These are phyloP conservation scores for Drosophila repleta DNA, from an alignment of 1,140 invertebrate genomes.

Conservation along the genomic window DNA sequence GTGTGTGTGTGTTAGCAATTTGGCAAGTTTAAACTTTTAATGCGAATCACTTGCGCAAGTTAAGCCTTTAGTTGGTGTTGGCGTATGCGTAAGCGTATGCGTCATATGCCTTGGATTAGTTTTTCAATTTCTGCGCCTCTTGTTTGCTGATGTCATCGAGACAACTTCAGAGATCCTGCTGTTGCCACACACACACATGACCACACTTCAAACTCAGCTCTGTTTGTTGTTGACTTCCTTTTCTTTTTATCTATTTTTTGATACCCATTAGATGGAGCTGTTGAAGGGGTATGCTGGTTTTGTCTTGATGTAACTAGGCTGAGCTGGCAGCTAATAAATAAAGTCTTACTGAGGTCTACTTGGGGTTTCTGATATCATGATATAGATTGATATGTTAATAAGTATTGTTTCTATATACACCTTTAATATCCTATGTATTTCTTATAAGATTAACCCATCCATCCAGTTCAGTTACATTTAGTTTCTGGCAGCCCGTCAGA, in stretches of 20 bases:
- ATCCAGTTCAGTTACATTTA: too few species aligned
- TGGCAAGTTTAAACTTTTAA: slow-evolving; percentile 74
- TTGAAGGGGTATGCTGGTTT: too few species aligned
- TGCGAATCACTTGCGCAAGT: slow-evolving; percentile 64
- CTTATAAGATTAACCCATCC: too few species aligned
- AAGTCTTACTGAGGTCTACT: too few species aligned
- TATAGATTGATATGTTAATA: too few species aligned
- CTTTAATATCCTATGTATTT: too few species aligned
- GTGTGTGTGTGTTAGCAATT: slow-evolving; percentile 44
- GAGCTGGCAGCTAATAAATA: too few species aligned
- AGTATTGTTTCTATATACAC: too few species aligned
- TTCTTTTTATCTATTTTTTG: slow-evolving; percentile 30
- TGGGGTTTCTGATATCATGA: too few species aligned
- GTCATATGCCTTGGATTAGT: slow-evolving; percentile 60
- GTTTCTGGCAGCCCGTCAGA: too few species aligned
- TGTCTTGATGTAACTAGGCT: too few species aligned
- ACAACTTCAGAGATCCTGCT: slow-evolving; percentile 38
- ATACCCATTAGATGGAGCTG: neutral
- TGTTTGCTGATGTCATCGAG: slow-evolving; percentile 83
- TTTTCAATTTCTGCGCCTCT: slow-evolving; percentile 69
- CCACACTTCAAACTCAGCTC: slow-evolving; percentile 28
- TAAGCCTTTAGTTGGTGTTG: slow-evolving; percentile 39
- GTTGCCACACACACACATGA: slow-evolving; percentile 17
- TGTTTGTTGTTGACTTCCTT: slow-evolving; percentile 20
- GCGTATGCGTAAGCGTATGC: slow-evolving; percentile 50